Evolutionary conservation across 2,888 invertebrate genomes (phyloP).

Genomic region (Philonicus albiceps): DNA sequence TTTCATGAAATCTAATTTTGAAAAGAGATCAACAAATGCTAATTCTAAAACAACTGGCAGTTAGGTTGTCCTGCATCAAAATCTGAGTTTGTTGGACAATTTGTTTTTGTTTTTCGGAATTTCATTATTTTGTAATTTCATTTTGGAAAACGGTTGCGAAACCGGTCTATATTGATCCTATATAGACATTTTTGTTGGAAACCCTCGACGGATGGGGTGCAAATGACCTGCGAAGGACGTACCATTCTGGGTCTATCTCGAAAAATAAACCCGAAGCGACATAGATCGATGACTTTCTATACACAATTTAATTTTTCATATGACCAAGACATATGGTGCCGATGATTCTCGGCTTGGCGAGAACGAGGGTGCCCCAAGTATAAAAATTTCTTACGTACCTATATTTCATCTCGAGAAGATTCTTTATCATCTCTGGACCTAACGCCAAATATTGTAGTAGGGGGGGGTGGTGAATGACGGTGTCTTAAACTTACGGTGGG

Average conservation of each 20-base stretch:
- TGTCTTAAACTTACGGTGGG: background rate
- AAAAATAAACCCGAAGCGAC: constrained; percentile 2
- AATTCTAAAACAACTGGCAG: too few species aligned
- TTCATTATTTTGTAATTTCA: too few species aligned
- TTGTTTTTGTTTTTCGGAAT: too few species aligned
- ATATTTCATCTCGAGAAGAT: background rate
- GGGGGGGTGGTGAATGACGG: background rate
- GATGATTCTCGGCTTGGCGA: background rate
- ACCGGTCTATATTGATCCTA: background rate
- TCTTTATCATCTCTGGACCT: background rate
- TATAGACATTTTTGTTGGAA: background rate
- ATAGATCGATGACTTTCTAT: constrained; percentile 27
- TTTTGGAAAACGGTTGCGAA: too few species aligned
- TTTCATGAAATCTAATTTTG: too few species aligned
- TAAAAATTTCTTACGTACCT: constrained; percentile 3
- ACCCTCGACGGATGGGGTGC: constrained; percentile 4
- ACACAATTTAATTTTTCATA: constrained; percentile 38
- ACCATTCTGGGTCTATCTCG: background rate
- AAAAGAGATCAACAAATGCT: too few species aligned
- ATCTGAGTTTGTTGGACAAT: too few species aligned
- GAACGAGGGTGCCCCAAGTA: background rate
- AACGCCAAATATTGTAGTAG: background rate
- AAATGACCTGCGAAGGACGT: constrained; percentile 1
- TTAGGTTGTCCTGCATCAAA: too few species aligned
- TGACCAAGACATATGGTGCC: constrained; percentile 25